A percentile compares a stretch with the other conserved stretches of the same genome.
These are phyloP conservation scores for Euwallacea fornicatus DNA, from an alignment of 1,140 invertebrate genomes.

Conservation along the genomic window DNA sequence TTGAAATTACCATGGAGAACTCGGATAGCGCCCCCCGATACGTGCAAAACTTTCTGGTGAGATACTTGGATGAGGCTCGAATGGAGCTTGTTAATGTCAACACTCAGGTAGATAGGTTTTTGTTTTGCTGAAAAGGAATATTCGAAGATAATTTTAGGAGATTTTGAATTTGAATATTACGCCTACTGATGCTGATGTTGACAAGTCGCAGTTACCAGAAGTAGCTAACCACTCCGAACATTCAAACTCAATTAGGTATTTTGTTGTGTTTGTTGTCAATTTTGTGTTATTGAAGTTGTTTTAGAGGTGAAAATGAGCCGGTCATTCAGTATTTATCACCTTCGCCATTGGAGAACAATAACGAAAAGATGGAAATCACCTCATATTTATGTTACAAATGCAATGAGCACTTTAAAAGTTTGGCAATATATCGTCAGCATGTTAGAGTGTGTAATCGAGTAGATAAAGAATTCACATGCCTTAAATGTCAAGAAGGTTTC, in stretches of 20 bases:
- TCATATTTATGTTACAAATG: constrained; percentile 24
- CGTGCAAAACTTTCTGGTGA: not conserved
- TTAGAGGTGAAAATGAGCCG: constrained; percentile 6
- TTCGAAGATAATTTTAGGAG: not conserved
- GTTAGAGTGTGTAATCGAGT: constrained; percentile 56
- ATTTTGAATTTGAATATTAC: not conserved
- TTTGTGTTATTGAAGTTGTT: not conserved
- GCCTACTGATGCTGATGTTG: not conserved
- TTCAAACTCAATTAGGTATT: too few species aligned
- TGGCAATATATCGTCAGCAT: constrained; percentile 23
- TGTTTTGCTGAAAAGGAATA: too few species aligned
- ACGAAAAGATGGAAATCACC: not conserved
- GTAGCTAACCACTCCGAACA: not conserved
- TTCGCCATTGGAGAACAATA: too few species aligned
- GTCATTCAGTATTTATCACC: constrained; percentile 4
- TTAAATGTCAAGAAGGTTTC: constrained; percentile 63
- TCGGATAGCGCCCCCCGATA: not conserved
- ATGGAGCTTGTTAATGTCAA: not conserved
- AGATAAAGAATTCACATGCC: constrained; percentile 66
- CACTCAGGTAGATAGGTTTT: not conserved
- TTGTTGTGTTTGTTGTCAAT: not conserved
- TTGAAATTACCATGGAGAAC: constrained; percentile 1
- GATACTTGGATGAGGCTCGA: not conserved
- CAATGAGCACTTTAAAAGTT: constrained; percentile 15
- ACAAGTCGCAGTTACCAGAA: not conserved